A percentile compares a stretch with the other conserved stretches of the same genome.
phyloP scores from a whole-genome alignment of 1,140 invertebrate species.

The Nomia melanderi region DNA sequence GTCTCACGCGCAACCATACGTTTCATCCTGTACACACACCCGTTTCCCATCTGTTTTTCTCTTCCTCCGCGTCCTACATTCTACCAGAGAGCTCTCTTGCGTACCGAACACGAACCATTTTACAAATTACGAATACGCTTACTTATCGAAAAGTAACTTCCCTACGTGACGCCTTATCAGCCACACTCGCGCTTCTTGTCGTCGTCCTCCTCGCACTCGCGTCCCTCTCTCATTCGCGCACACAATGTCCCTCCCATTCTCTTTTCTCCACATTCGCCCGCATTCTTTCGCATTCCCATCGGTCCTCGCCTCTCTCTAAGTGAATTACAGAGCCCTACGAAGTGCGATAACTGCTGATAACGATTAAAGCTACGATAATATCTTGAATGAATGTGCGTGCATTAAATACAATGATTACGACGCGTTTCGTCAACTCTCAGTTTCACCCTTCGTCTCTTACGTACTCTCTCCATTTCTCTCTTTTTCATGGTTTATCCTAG shows the following conservation, averaged over 20 bases:
- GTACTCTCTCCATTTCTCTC: too few species aligned
- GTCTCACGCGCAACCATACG: background rate
- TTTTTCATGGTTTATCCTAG: background rate
- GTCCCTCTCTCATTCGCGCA: background rate
- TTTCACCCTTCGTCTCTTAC: background rate
- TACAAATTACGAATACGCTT: conserved; percentile 51
- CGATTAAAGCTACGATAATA: conserved; percentile 80
- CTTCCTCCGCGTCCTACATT: background rate
- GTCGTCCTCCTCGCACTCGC: background rate
- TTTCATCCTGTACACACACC: conserved; percentile 4
- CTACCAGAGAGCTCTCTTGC: conserved; percentile 14
- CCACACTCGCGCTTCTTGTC: background rate
- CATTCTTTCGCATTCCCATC: conserved; percentile 16
- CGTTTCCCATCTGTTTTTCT: background rate
- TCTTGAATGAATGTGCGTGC: conserved; percentile 78
- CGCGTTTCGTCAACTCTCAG: conserved; percentile 43
- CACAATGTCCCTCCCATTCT: background rate
- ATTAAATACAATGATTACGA: conserved; percentile 70
- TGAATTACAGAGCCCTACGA: conserved; percentile 78
- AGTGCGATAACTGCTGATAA: conserved; percentile 78
- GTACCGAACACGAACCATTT: conserved; percentile 41
- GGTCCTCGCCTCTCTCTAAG: conserved; percentile 62
- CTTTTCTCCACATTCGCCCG: background rate
- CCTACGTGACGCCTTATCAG: conserved; percentile 5
- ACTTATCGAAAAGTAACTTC: conserved; percentile 35